Evolutionary conservation across 1,140 invertebrate genomes (phyloP).

Genomic region (Listronotus bonariensis): DNA sequence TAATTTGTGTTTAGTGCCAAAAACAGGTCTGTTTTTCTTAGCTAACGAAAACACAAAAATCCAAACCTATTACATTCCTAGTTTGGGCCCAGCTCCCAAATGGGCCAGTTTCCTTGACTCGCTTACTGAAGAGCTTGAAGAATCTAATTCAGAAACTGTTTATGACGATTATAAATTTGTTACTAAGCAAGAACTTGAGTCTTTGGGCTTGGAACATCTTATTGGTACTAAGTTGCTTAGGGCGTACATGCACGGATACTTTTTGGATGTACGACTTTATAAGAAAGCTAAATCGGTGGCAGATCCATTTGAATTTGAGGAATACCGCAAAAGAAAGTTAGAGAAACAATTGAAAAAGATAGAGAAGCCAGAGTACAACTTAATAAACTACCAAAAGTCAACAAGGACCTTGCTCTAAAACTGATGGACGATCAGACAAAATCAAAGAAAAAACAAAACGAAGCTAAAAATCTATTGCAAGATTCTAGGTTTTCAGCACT

Average conservation of each 20-base stretch:
- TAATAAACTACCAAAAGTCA: constrained; percentile 75
- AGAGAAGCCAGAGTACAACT: constrained; percentile 78
- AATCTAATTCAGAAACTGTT: constrained; percentile 73
- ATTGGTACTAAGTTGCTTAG: constrained; percentile 88
- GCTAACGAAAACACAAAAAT: constrained; percentile 95
- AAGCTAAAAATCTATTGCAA: constrained; percentile 69
- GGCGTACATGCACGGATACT: constrained; percentile 99
- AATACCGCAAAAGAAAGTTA: constrained; percentile 91
- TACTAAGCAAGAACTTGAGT: constrained; percentile 87
- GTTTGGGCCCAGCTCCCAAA: constrained; percentile 91
- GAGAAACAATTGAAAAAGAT: constrained; percentile 85
- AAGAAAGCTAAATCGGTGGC: constrained; percentile 88
- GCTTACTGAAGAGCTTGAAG: constrained; percentile 96
- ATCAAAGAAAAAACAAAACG: constrained; percentile 67
- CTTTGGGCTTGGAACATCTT: constrained; percentile 87
- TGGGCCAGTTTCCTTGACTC: constrained; percentile 98
- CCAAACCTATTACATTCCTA: constrained; percentile 92
- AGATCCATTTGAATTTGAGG: constrained; percentile 93
- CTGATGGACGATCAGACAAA: constrained; percentile 68
- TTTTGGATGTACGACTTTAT: constrained; percentile 92
- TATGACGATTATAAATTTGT: constrained; percentile 99
- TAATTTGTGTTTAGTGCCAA: constrained; percentile 86
- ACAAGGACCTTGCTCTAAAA: constrained; percentile 85
- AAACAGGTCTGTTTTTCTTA: constrained; percentile 90
- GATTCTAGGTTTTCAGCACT: constrained; percentile 89